phyloP scores from a whole-genome alignment of 2,888 invertebrate species.

The Epistrophe grossulariae region DNA sequence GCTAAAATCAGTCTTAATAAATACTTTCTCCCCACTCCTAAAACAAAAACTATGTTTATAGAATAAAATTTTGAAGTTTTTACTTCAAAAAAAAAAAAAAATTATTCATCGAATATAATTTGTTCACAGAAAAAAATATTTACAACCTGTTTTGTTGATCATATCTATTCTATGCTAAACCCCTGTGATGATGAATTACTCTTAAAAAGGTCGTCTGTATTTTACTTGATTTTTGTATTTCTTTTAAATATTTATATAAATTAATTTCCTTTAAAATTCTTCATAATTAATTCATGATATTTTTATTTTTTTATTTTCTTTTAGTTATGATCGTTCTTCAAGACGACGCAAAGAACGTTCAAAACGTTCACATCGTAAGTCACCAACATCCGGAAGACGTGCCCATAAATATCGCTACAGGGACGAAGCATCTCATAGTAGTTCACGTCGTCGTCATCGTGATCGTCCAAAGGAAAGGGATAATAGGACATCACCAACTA shows the following conservation, averaged over 20 bases:
- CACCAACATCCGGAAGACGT: slow-evolving; percentile 90
- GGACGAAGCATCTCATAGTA: slow-evolving; percentile 83
- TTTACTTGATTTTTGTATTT: slow-evolving; percentile 10
- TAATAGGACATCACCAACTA: slow-evolving; percentile 82
- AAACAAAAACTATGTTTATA: slow-evolving; percentile 41
- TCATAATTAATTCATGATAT: slow-evolving; percentile 14
- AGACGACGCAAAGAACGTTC: slow-evolving; percentile 92
- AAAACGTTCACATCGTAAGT: slow-evolving; percentile 93
- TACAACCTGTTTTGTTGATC: slow-evolving; percentile 6
- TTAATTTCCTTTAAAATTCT: neutral
- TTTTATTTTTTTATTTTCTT: slow-evolving; percentile 73
- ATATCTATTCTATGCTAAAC: slow-evolving; percentile 56
- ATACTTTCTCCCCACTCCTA: slow-evolving; percentile 46
- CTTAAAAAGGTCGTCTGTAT: slow-evolving; percentile 64
- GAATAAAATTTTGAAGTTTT: slow-evolving; percentile 56
- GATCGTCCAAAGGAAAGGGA: slow-evolving; percentile 83
- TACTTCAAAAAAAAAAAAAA: slow-evolving; percentile 17
- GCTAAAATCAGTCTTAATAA: neutral
- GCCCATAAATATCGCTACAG: slow-evolving; percentile 87
- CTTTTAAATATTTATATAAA: too few relatives aligned
- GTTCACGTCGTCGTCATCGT: slow-evolving; percentile 83
- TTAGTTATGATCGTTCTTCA: slow-evolving; percentile 87
- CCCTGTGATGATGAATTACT: slow-evolving; percentile 32
- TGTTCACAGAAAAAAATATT: neutral
- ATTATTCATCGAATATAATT: slow-evolving; percentile 6